Base-by-base conservation (phyloP, 2,113 vertebrate species). In the Benitochromis conjunctus region DNA sequence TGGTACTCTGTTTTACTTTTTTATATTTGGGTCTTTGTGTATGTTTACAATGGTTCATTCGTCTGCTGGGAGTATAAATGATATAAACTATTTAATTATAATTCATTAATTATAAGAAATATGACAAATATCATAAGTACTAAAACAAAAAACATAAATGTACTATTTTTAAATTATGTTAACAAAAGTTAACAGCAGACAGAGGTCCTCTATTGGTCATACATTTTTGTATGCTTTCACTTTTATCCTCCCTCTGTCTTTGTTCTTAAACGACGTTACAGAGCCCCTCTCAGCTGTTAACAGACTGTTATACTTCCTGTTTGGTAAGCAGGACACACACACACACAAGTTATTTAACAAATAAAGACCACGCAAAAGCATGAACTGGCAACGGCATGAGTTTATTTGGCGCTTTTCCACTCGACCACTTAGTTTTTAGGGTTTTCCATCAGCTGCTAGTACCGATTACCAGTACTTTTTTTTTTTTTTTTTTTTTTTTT, bases 131-230 rank as follows among this genome's bases (percentile, higher is more conserved):
- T 1, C 58, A n/a, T n/a, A n/a, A n/a, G n/a, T n/a, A n/a, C n/a
- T n/a, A n/a, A n/a, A n/a, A n/a, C n/a, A n/a, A 36, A 1, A 64
- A 7, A 62, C 58, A 12, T n/a, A n/a, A 62, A 36, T 0, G 0
- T 62, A 36, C 0, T 0, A 36, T 36, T 62, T 62, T n/a, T 12
- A 36, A 62, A 62, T 64, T 36, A 64, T 62, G 31, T 64, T 64
- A 64, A 10, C 18, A 64, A 64, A 36, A 12, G 31, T 64, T 64
- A 29, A 29, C 29, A 36, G 60, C 31, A 64, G 60, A 62, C 18
- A 12, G 60, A 2, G 6, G 18, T 64, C 60, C 0, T 64, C 18
- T 64, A 5, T 7, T 36, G 60, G 31, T 64, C n/a, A 62, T 18
- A 36, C 31, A 36, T 62, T 58, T 29, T 58, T 58, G 56, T 58